These are phyloP conservation scores for Azemiops feae DNA, from an alignment of 2,113 vertebrate genomes.

Conservation along the genomic window DNA sequence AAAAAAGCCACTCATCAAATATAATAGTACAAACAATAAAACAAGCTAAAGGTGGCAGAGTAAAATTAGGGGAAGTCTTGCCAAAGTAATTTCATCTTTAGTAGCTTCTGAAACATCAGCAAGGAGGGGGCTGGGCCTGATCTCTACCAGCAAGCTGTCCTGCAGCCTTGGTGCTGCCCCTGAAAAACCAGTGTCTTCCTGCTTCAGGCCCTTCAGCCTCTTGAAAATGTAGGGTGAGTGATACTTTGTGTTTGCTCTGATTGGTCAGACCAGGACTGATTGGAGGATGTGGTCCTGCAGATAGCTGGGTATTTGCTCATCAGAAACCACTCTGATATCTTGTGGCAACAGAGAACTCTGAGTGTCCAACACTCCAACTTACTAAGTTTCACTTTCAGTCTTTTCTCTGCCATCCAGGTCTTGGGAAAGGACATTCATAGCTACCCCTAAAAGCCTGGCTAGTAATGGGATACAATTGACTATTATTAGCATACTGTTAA, in stretches of 20 bases:
- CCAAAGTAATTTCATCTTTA: neutral
- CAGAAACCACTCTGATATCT: neutral
- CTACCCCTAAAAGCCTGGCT: neutral
- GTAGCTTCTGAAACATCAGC: neutral
- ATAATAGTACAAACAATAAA: neutral
- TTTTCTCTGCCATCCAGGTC: neutral
- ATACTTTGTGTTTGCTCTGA: neutral
- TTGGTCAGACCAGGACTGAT: neutral
- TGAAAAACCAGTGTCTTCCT: neutral
- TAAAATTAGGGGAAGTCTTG: neutral
- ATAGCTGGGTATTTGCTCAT: neutral
- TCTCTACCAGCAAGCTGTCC: neutral
- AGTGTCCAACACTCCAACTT: neutral
- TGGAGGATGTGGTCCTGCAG: neutral
- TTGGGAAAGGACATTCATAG: neutral
- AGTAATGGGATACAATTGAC: neutral
- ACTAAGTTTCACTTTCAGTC: neutral
- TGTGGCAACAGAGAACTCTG: neutral
- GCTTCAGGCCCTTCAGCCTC: neutral
- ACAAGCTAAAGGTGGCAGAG: neutral
- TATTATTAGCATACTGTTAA: neutral
- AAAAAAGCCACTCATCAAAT: neutral
- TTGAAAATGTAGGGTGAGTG: neutral
- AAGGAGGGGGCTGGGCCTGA: neutral
- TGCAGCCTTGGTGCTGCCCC: neutral